phyloP scores from a whole-genome alignment of 2,888 invertebrate genomes.

The Cataglyphis rosenhaueri region DNA sequence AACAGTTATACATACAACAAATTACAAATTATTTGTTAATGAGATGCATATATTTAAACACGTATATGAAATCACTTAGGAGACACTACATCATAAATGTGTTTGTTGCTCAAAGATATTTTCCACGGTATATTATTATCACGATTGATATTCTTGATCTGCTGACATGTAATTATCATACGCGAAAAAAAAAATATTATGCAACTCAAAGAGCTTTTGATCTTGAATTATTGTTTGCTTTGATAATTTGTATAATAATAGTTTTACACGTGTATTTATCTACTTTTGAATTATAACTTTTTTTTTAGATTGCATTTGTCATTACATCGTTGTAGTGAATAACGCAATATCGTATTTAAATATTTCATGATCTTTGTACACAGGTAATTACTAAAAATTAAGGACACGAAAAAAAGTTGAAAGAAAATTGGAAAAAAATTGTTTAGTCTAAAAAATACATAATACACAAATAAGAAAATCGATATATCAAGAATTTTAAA shows the following conservation, averaged over 20 bases:
- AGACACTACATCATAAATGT: neutral
- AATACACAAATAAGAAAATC: neutral
- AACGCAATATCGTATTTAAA: neutral
- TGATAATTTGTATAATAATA: neutral
- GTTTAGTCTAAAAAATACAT: neutral
- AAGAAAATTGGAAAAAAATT: neutral
- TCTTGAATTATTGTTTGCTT: conserved; percentile 2
- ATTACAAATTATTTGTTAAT: neutral
- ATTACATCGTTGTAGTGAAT: neutral
- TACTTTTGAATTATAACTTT: neutral
- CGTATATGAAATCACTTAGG: neutral
- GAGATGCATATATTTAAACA: neutral
- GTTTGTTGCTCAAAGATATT: neutral
- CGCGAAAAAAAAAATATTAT: conserved; percentile 18
- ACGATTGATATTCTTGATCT: neutral
- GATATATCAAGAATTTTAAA: neutral
- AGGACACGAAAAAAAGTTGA: neutral
- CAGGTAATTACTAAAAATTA: neutral
- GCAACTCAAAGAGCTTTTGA: neutral
- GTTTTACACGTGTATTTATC: neutral
- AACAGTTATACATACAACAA: neutral
- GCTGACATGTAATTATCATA: conserved; percentile 3
- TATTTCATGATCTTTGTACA: conserved; percentile 1
- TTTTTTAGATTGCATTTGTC: neutral
- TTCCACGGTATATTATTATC: conserved; percentile 5